Conservation (phyloP, 2,113 vertebrate species). For the Myrmophylax atrothorax region DNA sequence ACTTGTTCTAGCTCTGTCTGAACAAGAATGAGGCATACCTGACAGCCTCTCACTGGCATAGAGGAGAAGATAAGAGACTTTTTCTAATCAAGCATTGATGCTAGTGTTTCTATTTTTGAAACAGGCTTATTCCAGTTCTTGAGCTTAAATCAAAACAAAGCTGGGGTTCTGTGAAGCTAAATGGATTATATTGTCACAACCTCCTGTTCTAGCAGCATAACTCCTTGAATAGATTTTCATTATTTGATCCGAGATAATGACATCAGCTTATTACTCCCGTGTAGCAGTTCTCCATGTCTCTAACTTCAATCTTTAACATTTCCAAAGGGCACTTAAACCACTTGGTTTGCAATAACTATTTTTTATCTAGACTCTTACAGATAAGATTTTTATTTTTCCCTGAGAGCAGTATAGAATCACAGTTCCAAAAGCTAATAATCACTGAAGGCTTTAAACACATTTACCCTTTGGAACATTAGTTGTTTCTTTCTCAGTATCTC, state of each 20-base stretch:
- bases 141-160: conserved; percentile 56
- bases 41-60: not conserved
- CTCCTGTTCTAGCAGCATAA: conserved; percentile 21
- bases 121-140: conserved; percentile 14
- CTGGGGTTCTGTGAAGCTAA: conserved; percentile 1
- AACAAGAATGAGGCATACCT: not conserved
- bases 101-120: conserved; percentile 36
- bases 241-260: conserved; percentile 38
- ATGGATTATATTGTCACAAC: conserved; percentile 27
- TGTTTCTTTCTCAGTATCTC: conserved; percentile 12
- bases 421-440: not conserved
- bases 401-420: not conserved
- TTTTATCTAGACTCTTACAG: conserved; percentile 10
- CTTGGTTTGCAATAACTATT: not conserved
- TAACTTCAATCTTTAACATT: conserved; percentile 41
- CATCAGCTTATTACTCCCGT: conserved; percentile 38
- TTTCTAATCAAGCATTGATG: conserved; percentile 20
- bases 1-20: not conserved
- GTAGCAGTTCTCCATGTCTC: not conserved
- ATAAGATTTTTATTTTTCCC: conserved; percentile 44
- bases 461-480: not conserved
- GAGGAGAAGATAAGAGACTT: not conserved
- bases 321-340: conserved; percentile 32
- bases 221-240: conserved; percentile 40
- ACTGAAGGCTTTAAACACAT: not conserved